These are phyloP conservation scores for Parazoanthus atlanticus DNA, from an alignment of 92 coral and sea anemone species.

Conservation along the genomic window DNA sequence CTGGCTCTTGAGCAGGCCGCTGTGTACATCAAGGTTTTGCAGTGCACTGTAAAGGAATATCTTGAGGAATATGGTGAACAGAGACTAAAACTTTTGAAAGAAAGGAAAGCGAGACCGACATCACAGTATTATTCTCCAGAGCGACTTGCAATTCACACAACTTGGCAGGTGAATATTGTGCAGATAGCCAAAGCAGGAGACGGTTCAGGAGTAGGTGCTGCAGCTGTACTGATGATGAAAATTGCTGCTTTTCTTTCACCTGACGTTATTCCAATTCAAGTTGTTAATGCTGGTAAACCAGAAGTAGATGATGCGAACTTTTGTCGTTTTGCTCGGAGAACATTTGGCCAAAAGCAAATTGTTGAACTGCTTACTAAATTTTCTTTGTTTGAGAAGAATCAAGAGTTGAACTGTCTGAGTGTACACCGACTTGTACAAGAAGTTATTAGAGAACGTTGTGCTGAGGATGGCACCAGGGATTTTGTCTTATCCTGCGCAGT, in stretches of 20 bases:
- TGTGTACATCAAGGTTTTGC: constrained; percentile 36
- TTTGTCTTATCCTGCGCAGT: constrained; percentile 27
- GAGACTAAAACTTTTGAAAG: constrained; percentile 29
- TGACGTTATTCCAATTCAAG: background rate
- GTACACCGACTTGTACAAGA: constrained; percentile 56
- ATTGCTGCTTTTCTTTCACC: constrained; percentile 9
- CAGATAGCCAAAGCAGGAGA: constrained; percentile 24
- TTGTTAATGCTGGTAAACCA: constrained; percentile 13
- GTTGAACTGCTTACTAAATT: constrained; percentile 29
- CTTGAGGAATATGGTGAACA: constrained; percentile 44
- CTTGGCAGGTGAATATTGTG: constrained; percentile 61
- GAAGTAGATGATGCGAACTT: constrained; percentile 8
- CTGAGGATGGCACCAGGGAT: constrained; percentile 2
- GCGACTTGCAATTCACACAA: constrained; percentile 60
- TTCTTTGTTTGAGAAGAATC: constrained; percentile 28
- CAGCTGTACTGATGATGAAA: constrained; percentile 11
- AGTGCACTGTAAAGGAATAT: constrained; percentile 38
- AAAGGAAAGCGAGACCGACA: constrained; percentile 15
- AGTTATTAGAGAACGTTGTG: constrained; percentile 25
- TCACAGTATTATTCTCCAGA: constrained; percentile 17
- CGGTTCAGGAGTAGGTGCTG: background rate
- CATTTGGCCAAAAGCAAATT: constrained; percentile 14
- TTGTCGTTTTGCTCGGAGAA: background rate
- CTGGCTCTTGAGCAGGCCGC: constrained; percentile 69
- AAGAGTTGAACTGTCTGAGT: background rate